A percentile compares a stretch with the other conserved stretches of the same genome.
phyloP scores from a whole-genome alignment of 2,888 invertebrate genomes.

The Alloplasta piceator region DNA sequence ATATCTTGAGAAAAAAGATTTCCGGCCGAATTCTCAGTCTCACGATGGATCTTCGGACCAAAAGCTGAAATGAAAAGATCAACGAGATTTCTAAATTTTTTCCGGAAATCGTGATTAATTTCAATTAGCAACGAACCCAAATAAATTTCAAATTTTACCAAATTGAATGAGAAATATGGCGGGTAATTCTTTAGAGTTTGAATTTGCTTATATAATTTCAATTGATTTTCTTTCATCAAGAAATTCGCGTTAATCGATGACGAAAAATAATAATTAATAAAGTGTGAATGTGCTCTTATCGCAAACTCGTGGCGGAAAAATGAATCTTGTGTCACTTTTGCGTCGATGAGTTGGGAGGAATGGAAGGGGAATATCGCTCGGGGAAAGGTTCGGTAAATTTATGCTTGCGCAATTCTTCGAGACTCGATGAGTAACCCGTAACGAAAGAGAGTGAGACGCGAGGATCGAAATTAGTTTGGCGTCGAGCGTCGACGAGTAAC shows the following conservation, averaged over 20 bases:
- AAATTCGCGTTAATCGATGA: not conserved
- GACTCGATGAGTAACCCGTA: conserved; percentile 57
- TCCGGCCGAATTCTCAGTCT: too few species aligned
- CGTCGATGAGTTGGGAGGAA: conserved; percentile 6
- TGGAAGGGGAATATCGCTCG: not conserved
- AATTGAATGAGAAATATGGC: not conserved
- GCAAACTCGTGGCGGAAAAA: conserved; percentile 19
- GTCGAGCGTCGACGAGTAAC: conserved; percentile 29
- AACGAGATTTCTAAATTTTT: too few species aligned
- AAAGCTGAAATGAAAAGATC: too few species aligned
- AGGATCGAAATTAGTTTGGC: conserved; percentile 50
- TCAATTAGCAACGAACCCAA: too few species aligned
- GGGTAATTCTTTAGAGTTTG: not conserved
- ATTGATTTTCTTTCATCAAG: too few species aligned
- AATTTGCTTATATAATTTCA: not conserved
- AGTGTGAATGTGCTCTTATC: conserved; percentile 27
- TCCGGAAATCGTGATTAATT: too few species aligned
- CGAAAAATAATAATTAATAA: conserved; percentile 2
- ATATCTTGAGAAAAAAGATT: too few species aligned
- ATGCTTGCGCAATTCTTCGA: conserved; percentile 56
- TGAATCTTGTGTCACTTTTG: conserved; percentile 46
- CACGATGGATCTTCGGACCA: too few species aligned
- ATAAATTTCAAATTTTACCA: not conserved
- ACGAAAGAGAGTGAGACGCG: conserved; percentile 32
- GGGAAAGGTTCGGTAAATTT: conserved; percentile 47